Conservation (phyloP, 2,888 invertebrate genomes). For the Drosophila diplacantha region DNA sequence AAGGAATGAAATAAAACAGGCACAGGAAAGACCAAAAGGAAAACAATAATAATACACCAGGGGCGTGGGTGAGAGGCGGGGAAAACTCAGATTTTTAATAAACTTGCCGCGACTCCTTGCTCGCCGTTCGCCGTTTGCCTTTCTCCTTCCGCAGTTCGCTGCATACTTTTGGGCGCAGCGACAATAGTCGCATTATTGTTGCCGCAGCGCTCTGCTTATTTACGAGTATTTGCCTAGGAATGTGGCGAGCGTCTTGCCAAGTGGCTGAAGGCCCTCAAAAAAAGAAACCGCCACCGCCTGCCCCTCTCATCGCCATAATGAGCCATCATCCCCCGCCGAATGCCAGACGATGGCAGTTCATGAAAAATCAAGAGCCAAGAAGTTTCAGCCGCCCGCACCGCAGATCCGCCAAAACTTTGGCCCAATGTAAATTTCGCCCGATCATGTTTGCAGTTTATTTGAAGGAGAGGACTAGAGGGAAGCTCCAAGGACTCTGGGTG, state of each 20-base stretch:
- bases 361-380: conserved; percentile 57
- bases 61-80: conserved; percentile 30
- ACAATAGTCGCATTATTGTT: conserved; percentile 41
- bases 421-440: conserved; percentile 36
- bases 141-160: conserved; percentile 38
- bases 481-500: not conserved
- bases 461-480: not conserved
- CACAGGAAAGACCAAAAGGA: conserved; percentile 26
- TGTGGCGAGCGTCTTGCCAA: conserved; percentile 61
- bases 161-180: conserved; percentile 52
- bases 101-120: conserved; percentile 54
- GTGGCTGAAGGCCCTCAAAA: conserved; percentile 32
- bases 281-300: conserved; percentile 12
- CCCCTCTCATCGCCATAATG: conserved; percentile 54
- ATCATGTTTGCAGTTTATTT: conserved; percentile 44
- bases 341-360: conserved; percentile 58
- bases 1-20: conserved; percentile 33
- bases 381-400: conserved; percentile 35
- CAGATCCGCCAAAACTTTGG: conserved; percentile 34
- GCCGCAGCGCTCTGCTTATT: conserved; percentile 48
- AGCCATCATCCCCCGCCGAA: conserved; percentile 45
- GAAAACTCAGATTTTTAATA: conserved; percentile 62
- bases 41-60: conserved; percentile 52
- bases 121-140: conserved; percentile 31
- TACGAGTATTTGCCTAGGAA: conserved; percentile 57